phyloP scores from a whole-genome alignment of 2,797 vertebrate species.

The Gymnothorax javanicus region DNA sequence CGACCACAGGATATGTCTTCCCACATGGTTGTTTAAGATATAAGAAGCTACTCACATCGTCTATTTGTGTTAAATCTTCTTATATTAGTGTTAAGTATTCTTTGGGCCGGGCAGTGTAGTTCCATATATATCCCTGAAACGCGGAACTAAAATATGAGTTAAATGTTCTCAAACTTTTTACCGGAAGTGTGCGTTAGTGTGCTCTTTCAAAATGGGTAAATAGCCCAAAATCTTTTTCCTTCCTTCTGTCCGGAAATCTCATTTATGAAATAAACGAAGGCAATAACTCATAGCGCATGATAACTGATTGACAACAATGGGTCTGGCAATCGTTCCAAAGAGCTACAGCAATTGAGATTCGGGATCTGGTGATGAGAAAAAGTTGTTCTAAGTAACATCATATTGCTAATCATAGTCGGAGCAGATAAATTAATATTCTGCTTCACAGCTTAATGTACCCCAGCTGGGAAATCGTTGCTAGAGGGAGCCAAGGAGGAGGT shows the following conservation, averaged over 20 bases:
- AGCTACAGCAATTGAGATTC: neutral
- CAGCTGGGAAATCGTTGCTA: slow-evolving; percentile 33
- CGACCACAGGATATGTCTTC: too few relatives aligned
- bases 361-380: neutral
- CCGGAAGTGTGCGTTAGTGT: too few relatives aligned
- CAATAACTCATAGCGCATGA: neutral
- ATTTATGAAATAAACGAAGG: too few relatives aligned
- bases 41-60: too few relatives aligned
- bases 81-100: too few relatives aligned
- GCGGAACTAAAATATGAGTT: too few relatives aligned
- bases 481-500: slow-evolving; percentile 32
- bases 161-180: too few relatives aligned
- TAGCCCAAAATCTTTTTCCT: neutral
- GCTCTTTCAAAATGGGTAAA: too few relatives aligned
- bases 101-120: too few relatives aligned
- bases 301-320: neutral
- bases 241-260: neutral
- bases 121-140: too few relatives aligned
- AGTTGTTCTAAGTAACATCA: neutral
- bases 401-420: neutral
- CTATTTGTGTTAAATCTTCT: too few relatives aligned
- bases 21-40: too few relatives aligned
- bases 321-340: neutral
- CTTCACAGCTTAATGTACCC: neutral
- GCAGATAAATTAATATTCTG: neutral